Base-by-base conservation (phyloP, 2,888 invertebrate species). In the Carabus problematicus region DNA sequence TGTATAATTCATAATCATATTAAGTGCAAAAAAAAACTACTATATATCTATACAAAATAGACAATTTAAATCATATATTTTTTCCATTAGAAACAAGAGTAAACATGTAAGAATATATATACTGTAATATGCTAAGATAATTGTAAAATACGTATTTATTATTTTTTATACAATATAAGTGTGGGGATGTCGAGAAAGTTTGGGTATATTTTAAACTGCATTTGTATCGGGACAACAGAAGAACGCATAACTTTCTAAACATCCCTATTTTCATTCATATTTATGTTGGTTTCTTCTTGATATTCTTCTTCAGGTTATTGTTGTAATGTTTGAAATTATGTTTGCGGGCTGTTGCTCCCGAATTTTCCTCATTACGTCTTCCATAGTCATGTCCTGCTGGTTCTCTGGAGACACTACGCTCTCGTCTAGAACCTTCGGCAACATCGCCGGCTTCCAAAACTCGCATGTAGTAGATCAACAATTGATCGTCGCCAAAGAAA, bases 391-490 rank as follows among this genome's bases (percentile, higher is more conserved):
- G 45, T 14, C 64, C 39, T 12, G 29, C 60, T n/a, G 12, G 42
- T 14, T 59, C 59, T 49, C 66, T 58, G 40, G 66, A 58, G 0
- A 43, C 43, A 16, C 66, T 66, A 12, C 47, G 66, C n/a, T 66
- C 66, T 14, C 66, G 55, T 3, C 19, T n/a, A 12, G 45, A 45
- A n/a, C 59, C 11, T 40, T 52, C 52, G 1, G 18, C 52, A 4
- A 9, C 56, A 1, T 55, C 61, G 3, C 12, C 49, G 45, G 41
- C 63, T 63, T 66, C 52, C 16, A 63, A 63, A 56, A 76, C 72
- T 14, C 74, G 64, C 71, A 75, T 67, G 60, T 75, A 74, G 68
- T 75, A 75, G 45, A 72, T 70, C 52, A 76, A 64, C 19, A 72
- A 47, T 39, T 75, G 74, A 59, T 75, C 75, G 12, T 71, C 72